Conservation (phyloP, 2,113 vertebrate genomes). For the Campylomormyrus tamandua region DNA sequence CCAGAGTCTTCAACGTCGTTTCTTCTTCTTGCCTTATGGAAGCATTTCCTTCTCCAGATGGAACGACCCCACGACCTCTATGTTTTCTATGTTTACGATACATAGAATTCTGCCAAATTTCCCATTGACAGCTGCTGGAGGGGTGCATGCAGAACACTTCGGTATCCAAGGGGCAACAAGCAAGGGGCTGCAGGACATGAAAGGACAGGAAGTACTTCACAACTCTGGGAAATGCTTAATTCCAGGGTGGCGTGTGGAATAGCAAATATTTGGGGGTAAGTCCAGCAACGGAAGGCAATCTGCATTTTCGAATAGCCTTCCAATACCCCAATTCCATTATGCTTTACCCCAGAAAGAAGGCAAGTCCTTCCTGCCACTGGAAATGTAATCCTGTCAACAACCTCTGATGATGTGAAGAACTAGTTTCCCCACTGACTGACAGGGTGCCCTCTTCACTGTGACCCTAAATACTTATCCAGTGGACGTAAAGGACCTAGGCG, state of each 20-base stretch:
- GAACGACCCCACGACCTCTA: slow-evolving; percentile 40
- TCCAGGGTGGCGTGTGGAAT: not conserved
- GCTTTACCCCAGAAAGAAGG: not conserved
- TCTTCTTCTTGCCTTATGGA: slow-evolving; percentile 26
- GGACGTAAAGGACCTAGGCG: slow-evolving; percentile 43
- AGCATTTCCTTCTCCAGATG: slow-evolving; percentile 35
- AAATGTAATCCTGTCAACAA: slow-evolving; percentile 28
- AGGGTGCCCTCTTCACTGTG: slow-evolving; percentile 36
- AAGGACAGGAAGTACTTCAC: slow-evolving; percentile 28
- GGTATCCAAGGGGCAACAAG: slow-evolving; percentile 19
- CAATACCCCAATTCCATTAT: slow-evolving; percentile 6
- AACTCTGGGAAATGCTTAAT: not conserved
- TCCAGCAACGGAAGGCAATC: slow-evolving; percentile 11
- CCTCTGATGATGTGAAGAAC: slow-evolving; percentile 44
- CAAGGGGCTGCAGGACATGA: slow-evolving; percentile 21
- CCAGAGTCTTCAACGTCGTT: slow-evolving; percentile 33
- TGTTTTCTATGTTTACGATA: too few relatives aligned
- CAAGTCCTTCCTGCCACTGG: not conserved
- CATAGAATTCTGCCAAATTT: slow-evolving; percentile 39
- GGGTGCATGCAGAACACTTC: not conserved
- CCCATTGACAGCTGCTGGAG: slow-evolving; percentile 25
- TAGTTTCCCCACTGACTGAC: slow-evolving; percentile 38
- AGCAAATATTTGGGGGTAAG: not conserved
- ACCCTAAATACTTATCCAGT: slow-evolving; percentile 25
- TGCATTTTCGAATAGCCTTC: slow-evolving; percentile 1